A percentile compares a stretch with the other conserved stretches of the same genome.
Conservation (phyloP, 2,113 vertebrate species). For the Rhinoptilus africanus region DNA sequence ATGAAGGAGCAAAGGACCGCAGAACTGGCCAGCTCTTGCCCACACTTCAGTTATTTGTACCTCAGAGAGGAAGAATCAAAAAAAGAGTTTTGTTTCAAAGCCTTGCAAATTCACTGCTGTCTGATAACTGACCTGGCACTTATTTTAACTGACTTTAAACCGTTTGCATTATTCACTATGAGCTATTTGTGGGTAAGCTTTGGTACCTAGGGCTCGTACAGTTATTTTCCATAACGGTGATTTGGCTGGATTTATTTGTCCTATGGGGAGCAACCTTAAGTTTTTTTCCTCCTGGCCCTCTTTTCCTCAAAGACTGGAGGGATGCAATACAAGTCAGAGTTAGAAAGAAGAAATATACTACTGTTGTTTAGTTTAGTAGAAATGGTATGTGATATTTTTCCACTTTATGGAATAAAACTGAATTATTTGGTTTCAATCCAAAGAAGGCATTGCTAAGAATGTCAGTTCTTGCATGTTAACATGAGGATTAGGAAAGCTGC, state of each 20-base stretch:
- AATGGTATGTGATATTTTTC: neutral
- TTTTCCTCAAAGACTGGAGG: neutral
- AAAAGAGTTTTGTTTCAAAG: neutral
- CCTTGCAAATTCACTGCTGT: neutral
- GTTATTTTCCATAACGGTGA: neutral
- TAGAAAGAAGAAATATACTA: neutral
- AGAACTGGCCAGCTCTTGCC: neutral
- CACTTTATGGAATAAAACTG: neutral
- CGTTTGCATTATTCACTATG: neutral
- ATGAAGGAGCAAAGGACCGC: neutral
- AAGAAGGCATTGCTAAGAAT: neutral
- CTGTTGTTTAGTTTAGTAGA: neutral
- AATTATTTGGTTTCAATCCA: neutral
- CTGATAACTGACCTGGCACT: conserved; percentile 30
- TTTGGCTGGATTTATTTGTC: neutral
- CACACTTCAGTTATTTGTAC: neutral
- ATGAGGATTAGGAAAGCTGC: neutral
- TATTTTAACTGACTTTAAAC: conserved; percentile 25
- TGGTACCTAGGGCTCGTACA: neutral
- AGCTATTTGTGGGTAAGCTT: conserved; percentile 26
- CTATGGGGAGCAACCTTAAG: neutral
- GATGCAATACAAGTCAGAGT: neutral
- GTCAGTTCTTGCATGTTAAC: neutral
- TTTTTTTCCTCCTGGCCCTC: neutral
- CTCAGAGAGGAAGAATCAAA: neutral